Percentiles rank a stretch among this genome's conserved stretches.
Evolutionary conservation across 2,797 vertebrate genomes (phyloP).

Genomic region (Hafferia zeledoni): DNA sequence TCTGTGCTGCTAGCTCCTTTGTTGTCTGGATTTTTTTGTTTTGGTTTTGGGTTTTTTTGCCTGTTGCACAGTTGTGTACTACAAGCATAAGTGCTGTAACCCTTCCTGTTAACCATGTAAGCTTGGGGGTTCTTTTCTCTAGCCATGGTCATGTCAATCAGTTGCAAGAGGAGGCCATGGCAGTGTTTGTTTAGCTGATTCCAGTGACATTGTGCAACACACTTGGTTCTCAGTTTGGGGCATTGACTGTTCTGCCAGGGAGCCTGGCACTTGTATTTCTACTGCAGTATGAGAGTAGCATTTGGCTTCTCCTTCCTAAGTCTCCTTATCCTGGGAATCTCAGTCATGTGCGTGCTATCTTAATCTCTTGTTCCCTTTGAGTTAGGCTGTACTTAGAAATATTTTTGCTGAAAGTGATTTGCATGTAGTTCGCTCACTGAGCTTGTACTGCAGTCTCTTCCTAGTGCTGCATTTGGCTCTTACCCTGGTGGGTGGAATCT

Average conservation of each 20-base stretch:
- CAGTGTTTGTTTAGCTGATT: neutral
- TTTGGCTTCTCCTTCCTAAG: neutral
- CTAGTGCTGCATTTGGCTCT: neutral
- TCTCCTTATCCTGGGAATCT: neutral
- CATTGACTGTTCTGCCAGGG: neutral
- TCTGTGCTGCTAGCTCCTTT: neutral
- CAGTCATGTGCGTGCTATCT: neutral
- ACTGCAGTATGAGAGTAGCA: neutral
- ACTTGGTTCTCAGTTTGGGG: neutral
- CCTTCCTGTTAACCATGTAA: neutral
- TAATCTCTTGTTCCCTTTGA: neutral
- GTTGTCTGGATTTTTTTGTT: neutral
- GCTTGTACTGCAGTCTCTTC: neutral
- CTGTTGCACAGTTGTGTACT: neutral
- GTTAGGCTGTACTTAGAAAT: neutral
- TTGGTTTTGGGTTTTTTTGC: neutral
- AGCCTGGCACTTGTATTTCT: neutral
- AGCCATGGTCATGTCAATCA: neutral
- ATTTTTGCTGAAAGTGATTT: neutral
- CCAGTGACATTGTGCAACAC: neutral
- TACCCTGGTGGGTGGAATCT: neutral
- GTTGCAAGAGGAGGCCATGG: neutral
- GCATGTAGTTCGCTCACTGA: neutral
- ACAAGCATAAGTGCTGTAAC: neutral
- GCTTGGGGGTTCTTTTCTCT: neutral